Base-by-base conservation (phyloP, 1,140 invertebrate genomes). In the Thaumetopoea pityocampa region DNA sequence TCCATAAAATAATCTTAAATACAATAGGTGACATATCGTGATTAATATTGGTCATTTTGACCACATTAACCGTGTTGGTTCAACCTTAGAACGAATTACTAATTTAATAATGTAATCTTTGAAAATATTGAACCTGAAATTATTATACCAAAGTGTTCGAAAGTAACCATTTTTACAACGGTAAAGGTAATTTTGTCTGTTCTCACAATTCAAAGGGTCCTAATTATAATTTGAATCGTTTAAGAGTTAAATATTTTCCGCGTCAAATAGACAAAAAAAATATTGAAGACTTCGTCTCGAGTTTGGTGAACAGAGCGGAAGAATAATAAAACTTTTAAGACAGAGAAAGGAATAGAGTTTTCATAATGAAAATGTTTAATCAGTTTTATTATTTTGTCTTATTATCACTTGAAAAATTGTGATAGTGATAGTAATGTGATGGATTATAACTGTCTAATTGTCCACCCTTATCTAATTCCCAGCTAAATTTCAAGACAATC, bases 211-310 rank as follows among this genome's bases (percentile, higher is more conserved):
- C 54, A 74, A 76, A 78, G 44, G 50, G 38, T 61, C 60, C 69
- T 74, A 81, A 81, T 81, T 81, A 78, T 77, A 77, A 72, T 76
- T 69, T 76, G 64, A 77, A 78, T 69, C 67, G 77, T 77, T 81
- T 78, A 77, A 40, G 53, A 68, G 65, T 63, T 64, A 76, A 81
- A 81, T 81, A 76, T 77, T 77, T 78, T 78, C 70, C 67, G 67
- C 51, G 63, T 71, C 53, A 61, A 67, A 74, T 70, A 67, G 64
- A 64, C 51, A 52, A 77, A 81, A 63, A 72, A 76, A 69, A 61
- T 69, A 61, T 70, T 67, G 64, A 70, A 70, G 71, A 78, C 71
- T 64, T 76, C 69, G 70, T 70, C 67, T 71, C 53, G 61, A 54
- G 64, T 70, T 68, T 68, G 67, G 67, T 76, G 71, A 78, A 78